Evolutionary conservation across 2,113 vertebrate genomes (phyloP).

Genomic region (Menidia beryllina): DNA sequence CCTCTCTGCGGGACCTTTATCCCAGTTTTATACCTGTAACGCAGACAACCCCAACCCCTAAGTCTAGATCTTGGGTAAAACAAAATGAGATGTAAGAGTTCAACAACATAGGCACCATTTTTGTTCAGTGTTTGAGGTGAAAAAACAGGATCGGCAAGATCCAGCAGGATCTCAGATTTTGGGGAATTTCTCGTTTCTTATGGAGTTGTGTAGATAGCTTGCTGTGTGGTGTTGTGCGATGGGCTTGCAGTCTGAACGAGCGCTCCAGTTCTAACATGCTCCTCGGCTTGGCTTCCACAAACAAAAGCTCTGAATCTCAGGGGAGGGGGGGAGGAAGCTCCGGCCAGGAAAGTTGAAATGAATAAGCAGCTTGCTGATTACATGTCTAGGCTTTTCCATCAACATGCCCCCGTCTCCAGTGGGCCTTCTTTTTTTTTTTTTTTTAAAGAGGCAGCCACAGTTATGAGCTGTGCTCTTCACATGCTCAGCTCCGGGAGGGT

Average conservation of each 20-base stretch:
- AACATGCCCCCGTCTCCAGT: slow-evolving; percentile 40
- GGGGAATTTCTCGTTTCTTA: slow-evolving; percentile 17
- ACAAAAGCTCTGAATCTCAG: slow-evolving; percentile 45
- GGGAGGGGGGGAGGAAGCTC: slow-evolving; percentile 39
- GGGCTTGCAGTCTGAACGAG: slow-evolving; percentile 25
- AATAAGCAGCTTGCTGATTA: slow-evolving; percentile 69
- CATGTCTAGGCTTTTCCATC: slow-evolving; percentile 67
- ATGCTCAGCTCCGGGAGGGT: slow-evolving; percentile 13
- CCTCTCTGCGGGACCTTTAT: slow-evolving; percentile 39
- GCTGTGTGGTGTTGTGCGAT: slow-evolving; percentile 11
- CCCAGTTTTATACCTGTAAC: slow-evolving; percentile 39
- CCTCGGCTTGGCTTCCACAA: slow-evolving; percentile 49
- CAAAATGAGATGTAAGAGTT: background rate
- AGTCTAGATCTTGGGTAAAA: background rate
- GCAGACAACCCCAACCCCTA: slow-evolving; percentile 11
- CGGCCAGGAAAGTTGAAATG: slow-evolving; percentile 71
- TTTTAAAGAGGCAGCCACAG: slow-evolving; percentile 53
- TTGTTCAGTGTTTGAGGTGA: no score
- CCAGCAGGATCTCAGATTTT: slow-evolving; percentile 9
- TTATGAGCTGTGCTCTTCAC: slow-evolving; percentile 37
- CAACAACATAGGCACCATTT: no score
- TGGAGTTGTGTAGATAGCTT: slow-evolving; percentile 21
- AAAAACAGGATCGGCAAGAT: no score
- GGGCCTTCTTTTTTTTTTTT: slow-evolving; percentile 33
- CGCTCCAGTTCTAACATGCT: slow-evolving; percentile 66